phyloP scores from a whole-genome alignment of 2,888 invertebrate genomes.

The Dusona sp. region DNA sequence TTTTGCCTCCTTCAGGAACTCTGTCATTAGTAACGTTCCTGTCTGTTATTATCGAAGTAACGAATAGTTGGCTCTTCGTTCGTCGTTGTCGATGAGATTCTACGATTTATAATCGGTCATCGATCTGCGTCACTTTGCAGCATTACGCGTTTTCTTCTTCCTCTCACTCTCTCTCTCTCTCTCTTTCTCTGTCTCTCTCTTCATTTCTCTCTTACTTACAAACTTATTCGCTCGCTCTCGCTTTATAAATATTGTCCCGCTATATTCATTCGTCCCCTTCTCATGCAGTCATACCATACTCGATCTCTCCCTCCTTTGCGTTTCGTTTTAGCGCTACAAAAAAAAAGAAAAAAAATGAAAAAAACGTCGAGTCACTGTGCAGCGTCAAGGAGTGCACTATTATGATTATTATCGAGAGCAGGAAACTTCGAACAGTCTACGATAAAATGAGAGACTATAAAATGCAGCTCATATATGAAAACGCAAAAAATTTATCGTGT shows the following conservation, averaged over 20 bases:
- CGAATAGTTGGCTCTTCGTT: constrained; percentile 46
- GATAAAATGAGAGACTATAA: not conserved
- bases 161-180: not conserved
- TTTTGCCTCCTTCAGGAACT: constrained; percentile 48
- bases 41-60: constrained; percentile 59
- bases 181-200: no score
- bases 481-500: not conserved
- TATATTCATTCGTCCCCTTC: constrained; percentile 25
- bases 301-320: not conserved
- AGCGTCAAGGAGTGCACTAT: not conserved
- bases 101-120: constrained; percentile 64
- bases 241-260: not conserved
- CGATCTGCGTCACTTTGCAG: constrained; percentile 56
- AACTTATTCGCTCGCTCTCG: not conserved
- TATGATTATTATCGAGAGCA: not conserved
- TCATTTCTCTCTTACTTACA: not conserved
- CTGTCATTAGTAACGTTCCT: constrained; percentile 63
- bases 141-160: constrained; percentile 17
- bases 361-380: constrained; percentile 48
- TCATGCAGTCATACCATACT: constrained; percentile 19
- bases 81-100: constrained; percentile 38
- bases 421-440: not conserved
- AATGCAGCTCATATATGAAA: not conserved
- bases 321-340: constrained; percentile 19
- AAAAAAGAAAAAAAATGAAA: constrained; percentile 3